phyloP scores from a whole-genome alignment of 1,140 invertebrate genomes.

The Mamestra configurata region DNA sequence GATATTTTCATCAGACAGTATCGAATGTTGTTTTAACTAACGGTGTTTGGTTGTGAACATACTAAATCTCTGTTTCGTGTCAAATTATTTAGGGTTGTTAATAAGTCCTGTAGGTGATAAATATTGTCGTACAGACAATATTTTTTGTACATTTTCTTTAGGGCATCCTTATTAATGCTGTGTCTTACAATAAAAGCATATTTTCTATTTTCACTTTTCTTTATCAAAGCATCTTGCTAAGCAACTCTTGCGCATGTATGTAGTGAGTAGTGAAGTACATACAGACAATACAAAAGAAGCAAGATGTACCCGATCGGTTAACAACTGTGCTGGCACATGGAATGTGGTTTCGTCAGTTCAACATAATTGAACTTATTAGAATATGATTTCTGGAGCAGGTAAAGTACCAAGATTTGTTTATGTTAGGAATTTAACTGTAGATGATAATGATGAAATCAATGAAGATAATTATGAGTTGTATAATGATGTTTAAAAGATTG shows the following conservation, averaged over 20 bases:
- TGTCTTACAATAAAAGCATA: not conserved
- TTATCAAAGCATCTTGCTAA: slow-evolving; percentile 2
- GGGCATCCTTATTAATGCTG: not conserved
- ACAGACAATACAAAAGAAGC: slow-evolving; percentile 61
- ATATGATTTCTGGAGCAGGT: slow-evolving; percentile 44
- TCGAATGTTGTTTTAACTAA: not conserved
- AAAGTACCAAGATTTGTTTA: not conserved
- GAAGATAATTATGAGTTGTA: no score
- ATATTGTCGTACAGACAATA: no score
- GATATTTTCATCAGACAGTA: slow-evolving; percentile 42
- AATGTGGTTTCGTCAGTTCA: slow-evolving; percentile 66
- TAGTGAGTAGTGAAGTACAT: slow-evolving; percentile 46
- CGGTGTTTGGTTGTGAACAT: not conserved
- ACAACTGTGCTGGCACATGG: slow-evolving; percentile 64
- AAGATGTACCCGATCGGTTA: slow-evolving; percentile 52
- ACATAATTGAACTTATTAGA: slow-evolving; percentile 64
- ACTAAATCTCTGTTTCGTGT: not conserved
- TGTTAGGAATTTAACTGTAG: not conserved
- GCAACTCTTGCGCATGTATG: slow-evolving; percentile 36
- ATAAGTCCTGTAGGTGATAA: not conserved
- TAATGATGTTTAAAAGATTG: no score
- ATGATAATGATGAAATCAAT: not conserved
- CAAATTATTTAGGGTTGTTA: not conserved
- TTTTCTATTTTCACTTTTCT: slow-evolving; percentile 7
- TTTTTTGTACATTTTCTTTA: no score